phyloP scores from a whole-genome alignment of 2,888 invertebrate species.

The Thera obeliscata region DNA sequence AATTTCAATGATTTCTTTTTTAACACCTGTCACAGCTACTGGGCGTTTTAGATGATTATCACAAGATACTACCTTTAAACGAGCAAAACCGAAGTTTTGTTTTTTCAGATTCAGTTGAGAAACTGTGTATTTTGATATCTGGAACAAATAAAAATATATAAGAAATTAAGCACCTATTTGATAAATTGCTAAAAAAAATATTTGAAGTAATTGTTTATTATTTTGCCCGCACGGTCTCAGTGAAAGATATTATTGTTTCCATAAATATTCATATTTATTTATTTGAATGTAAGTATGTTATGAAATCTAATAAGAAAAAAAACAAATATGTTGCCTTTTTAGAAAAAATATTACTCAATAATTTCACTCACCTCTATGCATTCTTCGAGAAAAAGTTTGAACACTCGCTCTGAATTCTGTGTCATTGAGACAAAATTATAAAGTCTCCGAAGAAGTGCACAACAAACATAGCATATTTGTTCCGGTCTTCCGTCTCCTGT shows the following conservation, averaged over 20 bases:
- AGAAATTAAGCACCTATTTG: too few species aligned
- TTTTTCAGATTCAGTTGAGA: conserved; percentile 4
- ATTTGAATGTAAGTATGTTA: too few species aligned
- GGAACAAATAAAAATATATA: conserved; percentile 4
- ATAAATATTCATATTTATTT: too few species aligned
- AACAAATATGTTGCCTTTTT: too few species aligned
- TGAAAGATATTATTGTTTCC: too few species aligned
- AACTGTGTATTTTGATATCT: conserved; percentile 16
- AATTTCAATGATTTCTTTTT: background rate
- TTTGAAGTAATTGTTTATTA: background rate
- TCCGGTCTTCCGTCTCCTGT: conserved; percentile 17
- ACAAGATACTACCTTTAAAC: conserved; percentile 14
- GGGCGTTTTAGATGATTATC: background rate
- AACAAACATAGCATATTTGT: conserved; percentile 16
- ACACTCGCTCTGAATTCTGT: conserved; percentile 12
- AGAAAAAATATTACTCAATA: too few species aligned
- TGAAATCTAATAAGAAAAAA: too few species aligned
- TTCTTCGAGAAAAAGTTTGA: conserved; percentile 6
- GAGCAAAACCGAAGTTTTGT: conserved; percentile 10
- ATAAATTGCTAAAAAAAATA: background rate
- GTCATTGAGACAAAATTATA: conserved; percentile 9
- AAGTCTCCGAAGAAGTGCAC: conserved; percentile 13
- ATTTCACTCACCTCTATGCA: conserved; percentile 8
- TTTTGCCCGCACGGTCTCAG: too few species aligned
- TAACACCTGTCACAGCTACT: background rate